Base-by-base conservation (phyloP, 2,113 vertebrate species). In the Amphilophus citrinellus region DNA sequence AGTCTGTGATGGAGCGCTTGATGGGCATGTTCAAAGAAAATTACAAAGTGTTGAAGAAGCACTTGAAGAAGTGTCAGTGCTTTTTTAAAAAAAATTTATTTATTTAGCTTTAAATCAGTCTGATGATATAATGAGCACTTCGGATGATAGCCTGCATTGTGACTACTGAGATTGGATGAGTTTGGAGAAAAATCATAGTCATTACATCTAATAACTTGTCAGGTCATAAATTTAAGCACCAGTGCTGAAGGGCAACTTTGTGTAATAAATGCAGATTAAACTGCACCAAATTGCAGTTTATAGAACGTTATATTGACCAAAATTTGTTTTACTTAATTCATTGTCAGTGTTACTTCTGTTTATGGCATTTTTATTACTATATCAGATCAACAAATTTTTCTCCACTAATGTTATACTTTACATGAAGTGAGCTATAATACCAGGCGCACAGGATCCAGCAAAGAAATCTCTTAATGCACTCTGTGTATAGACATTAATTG, bases 61-160 rank as follows among this genome's bases (percentile, higher is more conserved):
- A 39, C 63, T 60, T 71, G 77, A 85, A 61, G 68, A 87, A 15
- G 77, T 81, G 84, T 84, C 84, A 77, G 22, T n/a, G 30, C 58
- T 42, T 5, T 79, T 84, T 79, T 32, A 1, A 35, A 35, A 35
- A 27, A 27, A 68, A 75, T 79, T 77, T 18, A 86, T 88, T 86
- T 79, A 80, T 92, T 88, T 80, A 73, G 62, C 76, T 89, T 91
- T 91, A 79, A 92, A 84, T 66, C 77, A 27, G 60, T 71, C 66
- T 81, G 89, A 87, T 80, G 77, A 75, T 79, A 78, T 89, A 94
- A 94, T 91, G 59, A 91, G 86, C 37, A 59, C 84, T 80, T 90
- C 30, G 62, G 53, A 79, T 79, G 83, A 88, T 88, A 88, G 65
- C 59, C 47, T 6, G 10, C 6, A 6, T 80, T 88, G 82, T 61